Evolutionary conservation across 2,888 invertebrate species (phyloP).

Genomic region (Myopa testacea): DNA sequence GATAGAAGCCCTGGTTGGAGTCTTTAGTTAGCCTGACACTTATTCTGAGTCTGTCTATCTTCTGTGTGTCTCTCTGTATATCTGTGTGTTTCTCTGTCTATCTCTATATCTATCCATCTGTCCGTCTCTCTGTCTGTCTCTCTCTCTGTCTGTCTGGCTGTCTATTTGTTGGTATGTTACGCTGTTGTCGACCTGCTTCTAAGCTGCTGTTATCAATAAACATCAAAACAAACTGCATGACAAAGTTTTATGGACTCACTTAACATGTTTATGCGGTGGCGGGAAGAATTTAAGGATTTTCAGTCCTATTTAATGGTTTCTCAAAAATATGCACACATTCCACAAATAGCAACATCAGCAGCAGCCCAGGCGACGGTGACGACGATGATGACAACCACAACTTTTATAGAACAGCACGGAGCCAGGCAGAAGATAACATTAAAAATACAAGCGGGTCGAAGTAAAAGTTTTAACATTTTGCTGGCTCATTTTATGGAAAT

Average conservation of each 20-base stretch:
- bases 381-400: not conserved
- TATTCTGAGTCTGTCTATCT: no score
- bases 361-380: not conserved
- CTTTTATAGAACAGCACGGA: not conserved
- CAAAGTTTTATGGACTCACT: conserved; percentile 21
- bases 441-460: not conserved
- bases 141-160: not conserved
- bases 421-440: conserved; percentile 13
- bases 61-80: not conserved
- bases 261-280: conserved; percentile 26
- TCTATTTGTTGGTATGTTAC: not conserved
- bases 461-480: conserved; percentile 15
- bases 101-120: not conserved
- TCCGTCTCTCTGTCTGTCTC: not conserved
- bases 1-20: no score
- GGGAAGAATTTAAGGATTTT: not conserved
- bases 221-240: conserved; percentile 33
- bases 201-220: conserved; percentile 25
- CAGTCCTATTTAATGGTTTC: not conserved
- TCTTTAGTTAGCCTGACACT: no score
- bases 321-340: not conserved
- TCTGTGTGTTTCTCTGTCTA: not conserved
- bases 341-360: not conserved
- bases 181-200: not conserved
- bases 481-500: not conserved